Conservation (phyloP, 2,888 invertebrate genomes). For the Chamaedrilus cognettii region DNA sequence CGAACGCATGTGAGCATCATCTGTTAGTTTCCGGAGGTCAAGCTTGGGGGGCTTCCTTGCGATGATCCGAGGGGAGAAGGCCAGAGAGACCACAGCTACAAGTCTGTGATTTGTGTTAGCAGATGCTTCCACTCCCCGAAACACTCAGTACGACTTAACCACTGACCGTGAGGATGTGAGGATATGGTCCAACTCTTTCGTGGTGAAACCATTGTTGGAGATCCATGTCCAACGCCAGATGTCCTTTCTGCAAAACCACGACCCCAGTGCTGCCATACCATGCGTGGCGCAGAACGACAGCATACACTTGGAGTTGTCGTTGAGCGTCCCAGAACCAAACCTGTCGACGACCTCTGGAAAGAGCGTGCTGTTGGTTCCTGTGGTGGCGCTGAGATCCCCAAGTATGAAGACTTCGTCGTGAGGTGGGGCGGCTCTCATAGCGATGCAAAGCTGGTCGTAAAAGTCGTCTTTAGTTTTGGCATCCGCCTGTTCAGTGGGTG, state of each 20-base stretch:
- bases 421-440: not conserved
- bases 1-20: too few species aligned
- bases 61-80: too few species aligned
- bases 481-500: not conserved
- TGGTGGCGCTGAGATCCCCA: not conserved
- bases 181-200: constrained; percentile 2
- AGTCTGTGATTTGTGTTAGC: not conserved
- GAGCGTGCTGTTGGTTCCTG: not conserved
- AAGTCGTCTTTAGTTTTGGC: not conserved
- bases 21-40: too few species aligned
- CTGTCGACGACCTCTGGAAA: not conserved
- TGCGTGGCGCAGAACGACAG: not conserved
- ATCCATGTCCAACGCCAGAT: not conserved
- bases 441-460: not conserved
- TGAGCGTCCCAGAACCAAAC: not conserved
- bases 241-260: not conserved
- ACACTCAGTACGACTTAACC: not conserved
- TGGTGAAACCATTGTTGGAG: not conserved
- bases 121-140: not conserved
- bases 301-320: constrained; percentile 5
- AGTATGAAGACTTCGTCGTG: not conserved
- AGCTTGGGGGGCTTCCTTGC: too few species aligned
- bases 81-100: too few species aligned
- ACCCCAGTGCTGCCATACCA: not conserved
- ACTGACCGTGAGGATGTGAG: not conserved